Conservation (phyloP, 2,797 vertebrate species). For the Xerus rutilus region DNA sequence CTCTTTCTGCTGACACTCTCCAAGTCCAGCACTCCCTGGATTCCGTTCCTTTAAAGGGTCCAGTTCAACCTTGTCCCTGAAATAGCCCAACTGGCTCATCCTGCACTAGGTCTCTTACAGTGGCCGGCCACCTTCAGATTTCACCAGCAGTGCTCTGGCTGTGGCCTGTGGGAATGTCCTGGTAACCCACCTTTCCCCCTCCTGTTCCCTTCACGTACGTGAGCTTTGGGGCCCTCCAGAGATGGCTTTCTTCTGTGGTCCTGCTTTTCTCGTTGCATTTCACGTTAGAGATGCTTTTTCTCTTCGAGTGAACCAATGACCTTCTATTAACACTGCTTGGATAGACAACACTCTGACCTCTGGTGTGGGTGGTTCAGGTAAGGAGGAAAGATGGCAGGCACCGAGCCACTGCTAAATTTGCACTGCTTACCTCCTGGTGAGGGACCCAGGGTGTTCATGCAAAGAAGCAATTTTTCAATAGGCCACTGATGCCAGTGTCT, state of each 20-base stretch:
- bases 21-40: not conserved
- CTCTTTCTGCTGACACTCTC: not conserved
- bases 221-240: conserved; percentile 74
- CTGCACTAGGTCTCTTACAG: conserved; percentile 54
- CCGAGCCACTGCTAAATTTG: not conserved
- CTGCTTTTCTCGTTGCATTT: conserved; percentile 72
- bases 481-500: conserved; percentile 61
- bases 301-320: conserved; percentile 75
- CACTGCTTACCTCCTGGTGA: not conserved
- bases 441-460: conserved; percentile 47
- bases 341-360: conserved; percentile 60
- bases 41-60: not conserved
- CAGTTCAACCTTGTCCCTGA: not conserved
- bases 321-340: conserved; percentile 69
- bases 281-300: conserved; percentile 71
- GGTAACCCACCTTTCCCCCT: conserved; percentile 9
- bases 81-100: not conserved
- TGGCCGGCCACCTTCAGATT: conserved; percentile 24
- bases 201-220: not conserved
- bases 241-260: not conserved
- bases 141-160: not conserved
- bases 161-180: not conserved
- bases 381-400: not conserved
- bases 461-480: conserved; percentile 59
- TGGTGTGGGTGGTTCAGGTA: conserved; percentile 25